A percentile compares a stretch with the other conserved stretches of the same genome.
phyloP scores from a whole-genome alignment of 1,140 invertebrate species.

The Trichonephila clavipes region DNA sequence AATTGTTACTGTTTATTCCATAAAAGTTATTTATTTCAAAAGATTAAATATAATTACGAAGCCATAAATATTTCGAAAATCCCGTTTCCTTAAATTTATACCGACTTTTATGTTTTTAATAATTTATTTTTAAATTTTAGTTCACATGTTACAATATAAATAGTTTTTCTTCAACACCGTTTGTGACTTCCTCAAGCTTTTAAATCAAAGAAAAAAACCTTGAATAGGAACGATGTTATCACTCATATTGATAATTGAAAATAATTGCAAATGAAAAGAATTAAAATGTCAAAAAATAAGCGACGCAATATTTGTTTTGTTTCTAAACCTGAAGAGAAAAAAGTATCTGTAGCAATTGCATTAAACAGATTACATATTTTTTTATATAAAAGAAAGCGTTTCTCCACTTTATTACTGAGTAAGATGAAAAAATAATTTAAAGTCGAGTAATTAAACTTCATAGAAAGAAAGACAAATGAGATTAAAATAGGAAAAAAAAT shows the following conservation, averaged over 20 bases:
- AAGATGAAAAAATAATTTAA: constrained; percentile 18
- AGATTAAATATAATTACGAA: too few relatives aligned
- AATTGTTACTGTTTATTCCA: too few relatives aligned
- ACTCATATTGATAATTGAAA: constrained; percentile 28
- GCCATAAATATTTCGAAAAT: too few relatives aligned
- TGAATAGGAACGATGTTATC: neutral
- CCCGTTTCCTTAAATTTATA: too few relatives aligned
- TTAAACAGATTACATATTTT: constrained; percentile 16
- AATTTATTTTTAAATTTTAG: neutral
- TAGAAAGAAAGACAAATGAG: constrained; percentile 38
- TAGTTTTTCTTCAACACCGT: neutral
- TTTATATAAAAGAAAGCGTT: neutral
- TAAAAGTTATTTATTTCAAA: too few relatives aligned
- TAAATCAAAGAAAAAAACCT: neutral
- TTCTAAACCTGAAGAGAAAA: neutral
- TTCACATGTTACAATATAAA: neutral
- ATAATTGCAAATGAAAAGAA: constrained; percentile 8
- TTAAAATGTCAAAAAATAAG: constrained; percentile 21
- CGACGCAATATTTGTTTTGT: neutral
- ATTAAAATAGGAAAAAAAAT: constrained; percentile 21
- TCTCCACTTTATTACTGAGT: neutral
- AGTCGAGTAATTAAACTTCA: constrained; percentile 21
- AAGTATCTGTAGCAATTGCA: constrained; percentile 10
- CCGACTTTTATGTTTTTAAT: neutral
- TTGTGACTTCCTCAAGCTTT: neutral